Conservation (phyloP, 2,113 vertebrate species). For the Illadopsis cleaveri region DNA sequence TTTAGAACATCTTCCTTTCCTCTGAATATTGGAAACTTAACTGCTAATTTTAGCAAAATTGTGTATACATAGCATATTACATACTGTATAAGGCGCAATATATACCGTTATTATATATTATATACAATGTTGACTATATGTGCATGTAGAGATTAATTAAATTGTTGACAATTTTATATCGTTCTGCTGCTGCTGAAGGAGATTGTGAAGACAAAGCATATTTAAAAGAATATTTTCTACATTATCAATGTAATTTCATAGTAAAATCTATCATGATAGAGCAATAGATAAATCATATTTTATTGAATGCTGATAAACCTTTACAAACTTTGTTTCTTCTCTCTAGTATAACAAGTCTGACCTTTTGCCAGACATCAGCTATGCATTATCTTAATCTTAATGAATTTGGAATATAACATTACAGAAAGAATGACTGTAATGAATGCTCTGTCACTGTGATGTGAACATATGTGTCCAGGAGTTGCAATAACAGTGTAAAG, state of each 20-base stretch:
- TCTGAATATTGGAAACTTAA: neutral
- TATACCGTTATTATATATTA: neutral
- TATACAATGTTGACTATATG: neutral
- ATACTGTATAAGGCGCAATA: no score
- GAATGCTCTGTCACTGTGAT: neutral
- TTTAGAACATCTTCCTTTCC: neutral
- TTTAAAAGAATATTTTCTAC: neutral
- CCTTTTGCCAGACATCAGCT: neutral
- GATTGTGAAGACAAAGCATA: neutral
- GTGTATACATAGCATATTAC: neutral
- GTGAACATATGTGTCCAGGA: neutral
- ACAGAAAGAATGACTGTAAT: neutral
- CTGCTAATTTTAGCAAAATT: conserved; percentile 1
- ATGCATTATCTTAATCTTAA: neutral
- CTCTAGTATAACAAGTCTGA: neutral
- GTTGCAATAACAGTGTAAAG: neutral
- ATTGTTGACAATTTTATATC: neutral
- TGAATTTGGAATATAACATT: neutral
- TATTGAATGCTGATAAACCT: neutral
- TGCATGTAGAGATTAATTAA: neutral
- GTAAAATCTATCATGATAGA: neutral
- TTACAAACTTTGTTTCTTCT: neutral
- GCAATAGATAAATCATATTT: neutral
- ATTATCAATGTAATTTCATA: neutral
- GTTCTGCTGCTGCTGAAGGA: neutral